phyloP scores from a whole-genome alignment of 2,888 invertebrate species.

The Ichneumoninae sp. region DNA sequence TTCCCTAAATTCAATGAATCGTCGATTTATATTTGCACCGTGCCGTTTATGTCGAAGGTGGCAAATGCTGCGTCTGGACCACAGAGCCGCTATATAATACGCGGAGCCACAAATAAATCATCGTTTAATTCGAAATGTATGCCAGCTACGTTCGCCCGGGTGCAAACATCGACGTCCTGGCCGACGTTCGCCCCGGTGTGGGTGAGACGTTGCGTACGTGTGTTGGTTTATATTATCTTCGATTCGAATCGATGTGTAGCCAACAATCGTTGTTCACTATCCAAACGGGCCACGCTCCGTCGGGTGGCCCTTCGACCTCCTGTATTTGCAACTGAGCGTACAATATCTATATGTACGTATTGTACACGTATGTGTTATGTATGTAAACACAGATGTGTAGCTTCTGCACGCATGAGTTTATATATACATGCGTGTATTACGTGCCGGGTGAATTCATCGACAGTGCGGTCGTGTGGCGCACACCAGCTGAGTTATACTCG shows the following conservation, averaged over 20 bases:
- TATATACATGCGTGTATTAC: constrained; percentile 12
- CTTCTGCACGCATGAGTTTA: constrained; percentile 18
- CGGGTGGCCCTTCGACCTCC: constrained; percentile 33
- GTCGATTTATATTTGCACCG: constrained; percentile 12
- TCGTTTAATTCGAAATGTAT: constrained; percentile 64
- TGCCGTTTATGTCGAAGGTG: constrained; percentile 8
- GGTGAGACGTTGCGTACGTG: constrained; percentile 43
- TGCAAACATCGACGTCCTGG: constrained; percentile 62
- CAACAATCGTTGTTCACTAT: constrained; percentile 60
- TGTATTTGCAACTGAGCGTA: constrained; percentile 11
- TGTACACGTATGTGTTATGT: background rate
- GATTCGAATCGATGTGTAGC: constrained; percentile 59
- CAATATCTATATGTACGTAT: background rate
- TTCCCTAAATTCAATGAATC: constrained; percentile 31
- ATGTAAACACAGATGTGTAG: background rate
- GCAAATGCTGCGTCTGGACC: constrained; percentile 10
- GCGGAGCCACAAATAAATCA: constrained; percentile 59
- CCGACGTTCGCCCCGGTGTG: constrained; percentile 11
- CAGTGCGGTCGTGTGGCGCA: constrained; percentile 55
- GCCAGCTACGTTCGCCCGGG: constrained; percentile 56
- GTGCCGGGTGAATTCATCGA: constrained; percentile 46
- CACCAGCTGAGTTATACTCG: constrained; percentile 55
- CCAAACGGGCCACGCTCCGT: constrained; percentile 49
- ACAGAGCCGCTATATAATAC: constrained; percentile 31
- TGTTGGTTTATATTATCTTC: constrained; percentile 61